phyloP scores from a whole-genome alignment of 2,797 vertebrate genomes.

The Sarcoramphus papa region DNA sequence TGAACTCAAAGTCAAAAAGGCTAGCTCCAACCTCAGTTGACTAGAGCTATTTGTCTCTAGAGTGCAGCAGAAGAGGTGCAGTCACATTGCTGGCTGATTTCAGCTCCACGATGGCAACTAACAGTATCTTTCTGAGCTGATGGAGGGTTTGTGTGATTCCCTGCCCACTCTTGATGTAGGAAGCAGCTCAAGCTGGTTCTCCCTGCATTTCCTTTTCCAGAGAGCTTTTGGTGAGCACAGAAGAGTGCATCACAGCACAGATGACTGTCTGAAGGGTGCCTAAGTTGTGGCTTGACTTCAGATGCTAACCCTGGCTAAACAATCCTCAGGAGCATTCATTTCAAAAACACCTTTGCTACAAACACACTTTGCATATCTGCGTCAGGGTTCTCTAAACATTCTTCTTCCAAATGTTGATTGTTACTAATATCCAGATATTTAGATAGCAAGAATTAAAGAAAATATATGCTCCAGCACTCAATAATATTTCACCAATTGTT shows the following conservation, averaged over 20 bases:
- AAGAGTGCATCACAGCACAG: background rate
- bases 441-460: background rate
- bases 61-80: background rate
- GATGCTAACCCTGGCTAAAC: background rate
- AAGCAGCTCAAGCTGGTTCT: background rate
- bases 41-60: background rate
- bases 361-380: background rate
- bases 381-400: background rate
- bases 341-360: background rate
- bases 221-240: background rate
- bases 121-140: background rate
- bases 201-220: background rate
- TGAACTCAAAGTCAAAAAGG: background rate
- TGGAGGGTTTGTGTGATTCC: background rate
- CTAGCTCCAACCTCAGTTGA: background rate
- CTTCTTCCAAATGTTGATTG: background rate
- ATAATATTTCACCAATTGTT: background rate
- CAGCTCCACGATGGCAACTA: background rate
- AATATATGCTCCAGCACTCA: background rate
- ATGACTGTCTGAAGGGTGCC: background rate
- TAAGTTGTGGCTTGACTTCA: background rate
- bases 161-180: rapidly evolving
- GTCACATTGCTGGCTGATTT: background rate
- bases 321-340: background rate
- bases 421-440: background rate